A percentile compares a stretch with the other conserved stretches of the same genome.
Conservation (phyloP, 2,113 vertebrate genomes). For the Meriones unguiculatus region DNA sequence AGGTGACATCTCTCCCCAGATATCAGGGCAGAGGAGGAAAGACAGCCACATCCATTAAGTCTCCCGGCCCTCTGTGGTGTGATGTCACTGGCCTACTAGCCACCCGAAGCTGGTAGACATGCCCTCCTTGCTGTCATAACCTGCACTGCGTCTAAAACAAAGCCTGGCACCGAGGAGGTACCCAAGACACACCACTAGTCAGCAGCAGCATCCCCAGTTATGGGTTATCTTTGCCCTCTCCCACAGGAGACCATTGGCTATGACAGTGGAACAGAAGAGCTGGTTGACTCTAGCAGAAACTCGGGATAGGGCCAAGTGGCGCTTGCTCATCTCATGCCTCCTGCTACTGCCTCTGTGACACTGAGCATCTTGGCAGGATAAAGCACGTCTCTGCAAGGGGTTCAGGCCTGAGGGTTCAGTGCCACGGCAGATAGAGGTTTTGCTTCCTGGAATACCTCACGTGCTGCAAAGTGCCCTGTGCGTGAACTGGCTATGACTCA, state of each 20-base stretch:
- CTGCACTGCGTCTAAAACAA: background rate
- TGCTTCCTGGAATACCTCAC: background rate
- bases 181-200: background rate
- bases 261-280: too few species aligned
- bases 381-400: background rate
- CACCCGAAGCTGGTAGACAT: background rate
- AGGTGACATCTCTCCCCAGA: conserved; percentile 8
- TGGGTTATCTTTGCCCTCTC: background rate
- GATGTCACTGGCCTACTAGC: background rate
- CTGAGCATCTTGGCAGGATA: background rate
- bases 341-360: background rate
- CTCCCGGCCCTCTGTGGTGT: background rate
- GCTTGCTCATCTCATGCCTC: background rate
- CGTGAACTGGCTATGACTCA: conserved; percentile 22
- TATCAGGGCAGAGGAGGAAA: background rate
- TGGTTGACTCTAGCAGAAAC: background rate
- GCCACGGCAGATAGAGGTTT: background rate
- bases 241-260: background rate
- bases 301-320: background rate
- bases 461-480: background rate
- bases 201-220: background rate
- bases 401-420: fast-evolving
- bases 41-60: background rate
- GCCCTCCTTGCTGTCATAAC: background rate
- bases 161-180: background rate